Conservation (phyloP, 2,888 invertebrate genomes). For the Limnephilus lunatus region DNA sequence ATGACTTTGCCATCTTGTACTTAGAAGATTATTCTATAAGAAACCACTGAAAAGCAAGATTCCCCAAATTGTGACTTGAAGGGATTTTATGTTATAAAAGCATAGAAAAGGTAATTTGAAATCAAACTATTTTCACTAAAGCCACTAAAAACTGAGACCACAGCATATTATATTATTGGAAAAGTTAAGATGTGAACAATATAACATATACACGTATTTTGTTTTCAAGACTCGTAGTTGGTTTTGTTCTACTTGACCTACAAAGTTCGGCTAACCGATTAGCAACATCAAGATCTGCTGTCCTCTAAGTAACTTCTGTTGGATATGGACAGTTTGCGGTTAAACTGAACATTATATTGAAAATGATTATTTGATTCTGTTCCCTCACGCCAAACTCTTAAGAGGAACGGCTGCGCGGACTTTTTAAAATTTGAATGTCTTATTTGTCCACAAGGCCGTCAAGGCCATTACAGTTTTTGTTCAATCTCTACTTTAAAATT, state of each 20-base stretch:
- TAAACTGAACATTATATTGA: neutral
- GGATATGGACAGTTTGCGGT: neutral
- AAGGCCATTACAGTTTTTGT: too few relatives aligned
- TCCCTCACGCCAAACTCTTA: neutral
- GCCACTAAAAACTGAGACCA: neutral
- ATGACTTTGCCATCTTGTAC: too few relatives aligned
- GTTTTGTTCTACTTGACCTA: neutral
- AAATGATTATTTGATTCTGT: neutral
- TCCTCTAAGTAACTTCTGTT: neutral
- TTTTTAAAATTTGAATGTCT: too few relatives aligned
- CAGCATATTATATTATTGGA: too few relatives aligned
- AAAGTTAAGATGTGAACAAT: neutral
- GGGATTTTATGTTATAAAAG: neutral
- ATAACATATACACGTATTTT: too few relatives aligned
- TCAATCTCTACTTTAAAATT: too few relatives aligned
- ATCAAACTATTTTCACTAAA: neutral
- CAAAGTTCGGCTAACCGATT: neutral
- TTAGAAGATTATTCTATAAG: too few relatives aligned
- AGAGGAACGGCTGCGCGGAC: too few relatives aligned
- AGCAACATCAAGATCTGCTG: neutral
- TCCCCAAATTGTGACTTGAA: too few relatives aligned
- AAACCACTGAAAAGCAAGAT: too few relatives aligned
- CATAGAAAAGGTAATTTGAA: neutral
- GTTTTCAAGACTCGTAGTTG: neutral
- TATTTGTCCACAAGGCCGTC: too few relatives aligned